phyloP scores from a whole-genome alignment of 2,797 vertebrate species.

The Austrolebias charrua region DNA sequence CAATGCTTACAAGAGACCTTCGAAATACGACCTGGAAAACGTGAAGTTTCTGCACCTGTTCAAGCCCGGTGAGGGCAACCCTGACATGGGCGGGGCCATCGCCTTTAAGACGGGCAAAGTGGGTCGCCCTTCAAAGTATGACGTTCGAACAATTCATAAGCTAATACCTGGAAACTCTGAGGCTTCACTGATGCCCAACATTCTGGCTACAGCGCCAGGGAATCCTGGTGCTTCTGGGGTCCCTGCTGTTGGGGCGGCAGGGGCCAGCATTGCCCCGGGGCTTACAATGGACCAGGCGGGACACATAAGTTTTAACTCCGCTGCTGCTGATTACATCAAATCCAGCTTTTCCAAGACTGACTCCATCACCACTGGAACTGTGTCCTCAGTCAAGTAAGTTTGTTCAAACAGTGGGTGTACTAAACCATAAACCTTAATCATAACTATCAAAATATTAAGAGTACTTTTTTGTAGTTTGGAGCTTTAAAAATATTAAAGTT shows the following conservation, averaged over 20 bases:
- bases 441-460: no score
- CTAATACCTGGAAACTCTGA: constrained; percentile 86
- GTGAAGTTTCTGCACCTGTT: constrained; percentile 98
- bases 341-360: constrained; percentile 99
- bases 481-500: neutral
- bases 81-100: constrained; percentile 97
- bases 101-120: constrained; percentile 99
- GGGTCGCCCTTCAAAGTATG: constrained; percentile 97
- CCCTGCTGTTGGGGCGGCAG: constrained; percentile 63
- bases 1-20: constrained; percentile 93
- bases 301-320: constrained; percentile 88
- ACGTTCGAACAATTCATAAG: constrained; percentile 94
- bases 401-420: neutral
- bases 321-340: constrained; percentile 92
- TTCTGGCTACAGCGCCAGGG: constrained; percentile 81
- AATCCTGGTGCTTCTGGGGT: constrained; percentile 77
- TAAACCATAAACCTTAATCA: no score
- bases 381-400: constrained; percentile 98
- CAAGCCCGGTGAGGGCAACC: constrained; percentile 95
- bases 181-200: constrained; percentile 83
- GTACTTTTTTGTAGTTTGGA: no score
- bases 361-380: constrained; percentile 98
- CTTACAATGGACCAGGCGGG: constrained; percentile 84
- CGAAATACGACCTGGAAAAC: constrained; percentile 97
- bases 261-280: constrained; percentile 71